These are phyloP conservation scores for Pollenia amentaria DNA, from an alignment of 2,888 invertebrate genomes.

Conservation along the genomic window DNA sequence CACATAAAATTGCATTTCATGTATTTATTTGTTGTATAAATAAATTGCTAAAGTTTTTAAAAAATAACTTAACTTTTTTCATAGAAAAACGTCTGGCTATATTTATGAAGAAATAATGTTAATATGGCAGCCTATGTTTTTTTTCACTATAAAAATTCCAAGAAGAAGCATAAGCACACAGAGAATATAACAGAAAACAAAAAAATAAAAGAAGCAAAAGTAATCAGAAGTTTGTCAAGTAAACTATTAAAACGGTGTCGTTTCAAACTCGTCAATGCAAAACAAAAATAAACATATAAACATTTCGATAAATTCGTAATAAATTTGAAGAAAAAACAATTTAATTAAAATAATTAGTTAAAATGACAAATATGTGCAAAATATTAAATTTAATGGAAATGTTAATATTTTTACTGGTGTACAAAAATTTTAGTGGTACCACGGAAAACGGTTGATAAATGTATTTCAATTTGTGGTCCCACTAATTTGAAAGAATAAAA, in stretches of 20 bases:
- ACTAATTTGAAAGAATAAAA: constrained; percentile 65
- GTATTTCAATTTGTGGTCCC: constrained; percentile 79
- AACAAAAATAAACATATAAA: constrained; percentile 53
- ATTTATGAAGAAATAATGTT: background rate
- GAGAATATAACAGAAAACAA: constrained; percentile 73
- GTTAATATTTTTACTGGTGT: constrained; percentile 31
- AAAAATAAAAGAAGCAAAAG: constrained; percentile 69
- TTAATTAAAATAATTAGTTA: constrained; percentile 6
- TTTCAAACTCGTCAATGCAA: constrained; percentile 47
- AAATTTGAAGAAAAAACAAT: background rate
- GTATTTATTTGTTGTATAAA: too few species aligned
- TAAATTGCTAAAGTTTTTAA: background rate
- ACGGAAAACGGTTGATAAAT: constrained; percentile 76
- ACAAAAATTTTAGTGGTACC: constrained; percentile 80
- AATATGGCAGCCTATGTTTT: constrained; percentile 34
- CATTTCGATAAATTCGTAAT: constrained; percentile 24
- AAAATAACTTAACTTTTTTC: background rate
- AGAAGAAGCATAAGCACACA: constrained; percentile 53
- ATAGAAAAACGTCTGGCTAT: background rate
- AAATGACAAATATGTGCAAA: constrained; percentile 41
- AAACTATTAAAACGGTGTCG: constrained; percentile 68
- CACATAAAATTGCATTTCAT: too few species aligned
- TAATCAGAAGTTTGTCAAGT: constrained; percentile 72
- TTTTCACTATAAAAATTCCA: background rate
- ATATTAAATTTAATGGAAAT: constrained; percentile 39